Evolutionary conservation across 2,113 vertebrate species (phyloP).

Genomic region (Ctenomys sociabilis): DNA sequence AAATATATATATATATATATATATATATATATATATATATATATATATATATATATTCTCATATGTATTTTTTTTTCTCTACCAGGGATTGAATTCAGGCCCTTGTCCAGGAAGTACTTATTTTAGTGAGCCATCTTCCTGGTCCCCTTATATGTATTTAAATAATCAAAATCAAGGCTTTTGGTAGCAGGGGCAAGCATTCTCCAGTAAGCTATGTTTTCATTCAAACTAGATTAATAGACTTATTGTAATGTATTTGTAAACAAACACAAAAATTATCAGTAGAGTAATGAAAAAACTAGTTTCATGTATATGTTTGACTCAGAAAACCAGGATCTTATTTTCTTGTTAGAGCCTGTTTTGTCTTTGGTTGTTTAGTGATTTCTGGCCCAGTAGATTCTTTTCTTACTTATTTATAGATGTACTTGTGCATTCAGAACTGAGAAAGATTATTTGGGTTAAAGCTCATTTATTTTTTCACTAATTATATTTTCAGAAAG

Average conservation of each 20-base stretch:
- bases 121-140: too few relatives aligned
- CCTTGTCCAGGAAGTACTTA: too few relatives aligned
- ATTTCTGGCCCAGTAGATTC: neutral
- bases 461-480: constrained; percentile 37
- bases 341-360: neutral
- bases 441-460: neutral
- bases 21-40: too few relatives aligned
- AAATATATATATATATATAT: too few relatives aligned
- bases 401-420: neutral
- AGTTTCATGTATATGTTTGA: neutral
- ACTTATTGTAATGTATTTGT: neutral
- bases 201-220: neutral
- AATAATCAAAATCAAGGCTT: neutral
- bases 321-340: neutral
- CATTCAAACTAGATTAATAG: neutral
- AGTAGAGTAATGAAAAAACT: neutral
- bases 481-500: constrained; percentile 48
- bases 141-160: neutral
- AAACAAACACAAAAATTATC: neutral
- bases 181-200: neutral
- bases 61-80: too few relatives aligned
- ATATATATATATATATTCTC: too few relatives aligned
- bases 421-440: constrained; percentile 6
- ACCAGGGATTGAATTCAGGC: too few relatives aligned
- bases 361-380: constrained; percentile 39